Evolutionary conservation across 2,113 vertebrate genomes (phyloP).

Genomic region (Callipepla squamata): DNA sequence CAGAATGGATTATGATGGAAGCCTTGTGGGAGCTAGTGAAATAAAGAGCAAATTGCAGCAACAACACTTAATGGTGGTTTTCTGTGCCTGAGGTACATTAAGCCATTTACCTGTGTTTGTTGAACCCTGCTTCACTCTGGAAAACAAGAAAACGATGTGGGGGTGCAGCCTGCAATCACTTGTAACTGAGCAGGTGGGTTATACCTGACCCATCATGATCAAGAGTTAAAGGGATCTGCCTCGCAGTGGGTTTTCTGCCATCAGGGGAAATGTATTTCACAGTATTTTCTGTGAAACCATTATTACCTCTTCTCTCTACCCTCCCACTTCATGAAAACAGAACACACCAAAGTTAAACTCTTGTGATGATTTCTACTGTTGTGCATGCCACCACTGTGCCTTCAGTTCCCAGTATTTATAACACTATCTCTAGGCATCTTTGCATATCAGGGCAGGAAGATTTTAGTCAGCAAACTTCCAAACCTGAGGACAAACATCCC

Average conservation of each 20-base stretch:
- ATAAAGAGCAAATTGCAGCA: not conserved
- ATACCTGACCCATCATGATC: not conserved
- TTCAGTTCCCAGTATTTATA: not conserved
- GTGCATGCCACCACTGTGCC: too few relatives aligned
- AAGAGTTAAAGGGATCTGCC: not conserved
- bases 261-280: not conserved
- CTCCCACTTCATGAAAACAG: too few relatives aligned
- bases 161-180: not conserved
- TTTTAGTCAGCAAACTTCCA: not conserved
- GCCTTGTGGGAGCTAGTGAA: too few relatives aligned
- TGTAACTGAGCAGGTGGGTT: fast-evolving
- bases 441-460: too few relatives aligned
- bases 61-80: fast-evolving
- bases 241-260: not conserved
- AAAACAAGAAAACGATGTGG: not conserved
- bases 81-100: not conserved
- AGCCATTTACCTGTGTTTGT: not conserved
- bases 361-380: not conserved
- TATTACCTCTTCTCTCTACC: not conserved
- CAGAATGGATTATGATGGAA: too few relatives aligned
- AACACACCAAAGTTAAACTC: not conserved
- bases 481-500: fast-evolving
- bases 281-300: too few relatives aligned
- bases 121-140: not conserved
- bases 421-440: not conserved